These are phyloP conservation scores for Danionella dracula DNA, from an alignment of 2,797 vertebrate genomes.

Conservation along the genomic window DNA sequence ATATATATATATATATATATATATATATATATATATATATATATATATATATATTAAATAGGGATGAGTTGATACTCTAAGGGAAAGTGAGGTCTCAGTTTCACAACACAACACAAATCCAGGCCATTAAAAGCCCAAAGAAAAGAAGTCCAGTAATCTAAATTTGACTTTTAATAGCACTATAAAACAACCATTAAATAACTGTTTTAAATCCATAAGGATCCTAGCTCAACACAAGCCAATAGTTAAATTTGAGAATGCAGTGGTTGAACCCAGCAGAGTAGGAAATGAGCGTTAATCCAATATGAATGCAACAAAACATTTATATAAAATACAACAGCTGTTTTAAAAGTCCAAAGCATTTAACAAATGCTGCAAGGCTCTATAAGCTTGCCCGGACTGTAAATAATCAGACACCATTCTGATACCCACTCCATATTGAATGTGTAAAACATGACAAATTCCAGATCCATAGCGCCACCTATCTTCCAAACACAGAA, in stretches of 20 bases:
- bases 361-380: slow-evolving; percentile 14
- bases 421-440: slow-evolving; percentile 1
- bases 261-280: slow-evolving; percentile 9
- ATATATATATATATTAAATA: no score
- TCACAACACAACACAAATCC: not conserved
- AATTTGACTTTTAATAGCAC: slow-evolving; percentile 20
- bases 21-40: no score
- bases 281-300: slow-evolving; percentile 7
- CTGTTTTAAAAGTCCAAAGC: slow-evolving; percentile 32
- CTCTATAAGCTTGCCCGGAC: slow-evolving; percentile 1
- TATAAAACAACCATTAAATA: slow-evolving; percentile 27
- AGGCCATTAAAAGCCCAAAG: not conserved
- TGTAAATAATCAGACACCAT: slow-evolving; percentile 28
- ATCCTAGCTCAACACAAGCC: slow-evolving; percentile 4
- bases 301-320: slow-evolving; percentile 29
- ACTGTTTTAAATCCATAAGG: slow-evolving; percentile 25
- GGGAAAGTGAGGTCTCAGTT: no score
- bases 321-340: slow-evolving; percentile 24
- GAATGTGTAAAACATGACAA: not conserved
- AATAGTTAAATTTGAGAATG: slow-evolving; percentile 2
- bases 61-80: no score
- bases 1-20: no score
- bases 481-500: slow-evolving; percentile 34
- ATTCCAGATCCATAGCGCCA: slow-evolving; percentile 41
- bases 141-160: slow-evolving; percentile 1